These are phyloP conservation scores for Rhaphigaster nebulosa DNA, from an alignment of 2,888 invertebrate species.

Conservation along the genomic window DNA sequence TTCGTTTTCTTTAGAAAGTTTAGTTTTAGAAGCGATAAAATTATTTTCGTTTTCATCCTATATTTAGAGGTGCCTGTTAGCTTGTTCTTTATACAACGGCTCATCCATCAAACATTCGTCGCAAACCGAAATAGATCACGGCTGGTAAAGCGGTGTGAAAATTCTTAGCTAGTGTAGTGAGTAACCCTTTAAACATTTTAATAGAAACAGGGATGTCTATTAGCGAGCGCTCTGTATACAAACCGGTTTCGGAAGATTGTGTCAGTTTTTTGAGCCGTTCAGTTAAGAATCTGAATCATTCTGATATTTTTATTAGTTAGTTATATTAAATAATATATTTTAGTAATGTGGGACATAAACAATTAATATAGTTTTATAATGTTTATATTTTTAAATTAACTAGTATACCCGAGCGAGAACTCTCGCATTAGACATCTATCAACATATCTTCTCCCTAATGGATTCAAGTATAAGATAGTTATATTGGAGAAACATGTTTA, in stretches of 20 bases:
- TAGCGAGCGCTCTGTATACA: neutral
- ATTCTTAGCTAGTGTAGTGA: conserved; percentile 2
- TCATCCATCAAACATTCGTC: neutral
- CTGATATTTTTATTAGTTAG: too few relatives aligned
- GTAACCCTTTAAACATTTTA: neutral
- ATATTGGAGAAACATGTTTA: too few relatives aligned
- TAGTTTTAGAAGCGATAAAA: neutral
- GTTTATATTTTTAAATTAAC: too few relatives aligned
- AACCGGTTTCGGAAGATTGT: neutral
- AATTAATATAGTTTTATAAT: too few relatives aligned
- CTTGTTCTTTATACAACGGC: neutral
- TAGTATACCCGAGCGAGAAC: too few relatives aligned
- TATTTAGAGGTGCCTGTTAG: neutral
- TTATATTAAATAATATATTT: too few relatives aligned
- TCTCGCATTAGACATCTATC: too few relatives aligned
- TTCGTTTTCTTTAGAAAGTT: neutral
- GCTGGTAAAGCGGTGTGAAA: neutral
- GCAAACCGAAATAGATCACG: conserved; percentile 6
- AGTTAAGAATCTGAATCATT: neutral
- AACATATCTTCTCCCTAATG: too few relatives aligned
- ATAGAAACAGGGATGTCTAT: conserved; percentile 3
- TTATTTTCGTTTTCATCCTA: neutral
- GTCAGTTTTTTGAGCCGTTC: neutral
- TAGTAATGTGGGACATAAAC: too few relatives aligned
- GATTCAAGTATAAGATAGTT: too few relatives aligned